A percentile compares a stretch with the other conserved stretches of the same genome.
phyloP scores from a whole-genome alignment of 2,797 vertebrate genomes.

The Liparis tanakae region DNA sequence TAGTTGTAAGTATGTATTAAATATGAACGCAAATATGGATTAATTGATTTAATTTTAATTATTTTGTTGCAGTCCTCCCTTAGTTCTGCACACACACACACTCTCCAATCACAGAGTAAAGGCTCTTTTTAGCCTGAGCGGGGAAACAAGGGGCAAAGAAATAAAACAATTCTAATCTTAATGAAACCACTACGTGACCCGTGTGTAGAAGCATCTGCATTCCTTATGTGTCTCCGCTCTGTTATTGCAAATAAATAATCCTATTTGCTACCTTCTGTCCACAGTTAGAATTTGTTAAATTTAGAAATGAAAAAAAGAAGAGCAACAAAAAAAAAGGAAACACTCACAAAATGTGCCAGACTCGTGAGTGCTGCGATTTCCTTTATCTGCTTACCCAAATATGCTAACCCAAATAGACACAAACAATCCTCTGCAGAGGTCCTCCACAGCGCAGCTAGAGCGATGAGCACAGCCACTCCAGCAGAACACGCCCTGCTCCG shows the following conservation, averaged over 20 bases:
- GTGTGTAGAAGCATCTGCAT: not conserved
- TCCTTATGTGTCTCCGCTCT: not conserved
- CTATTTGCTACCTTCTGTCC: not conserved
- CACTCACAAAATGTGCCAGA: not conserved
- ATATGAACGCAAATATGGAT: not conserved
- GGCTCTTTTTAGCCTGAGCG: not conserved
- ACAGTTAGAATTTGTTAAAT: not conserved
- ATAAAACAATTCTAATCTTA: not conserved
- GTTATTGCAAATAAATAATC: not conserved
- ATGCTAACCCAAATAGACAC: not conserved
- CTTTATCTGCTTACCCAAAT: not conserved
- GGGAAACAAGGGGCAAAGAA: not conserved
- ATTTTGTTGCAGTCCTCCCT: not conserved
- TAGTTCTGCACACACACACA: not conserved
- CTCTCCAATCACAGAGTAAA: not conserved
- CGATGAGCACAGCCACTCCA: conserved; percentile 4
- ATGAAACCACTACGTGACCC: not conserved
- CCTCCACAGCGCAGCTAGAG: conserved; percentile 10
- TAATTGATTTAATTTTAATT: not conserved
- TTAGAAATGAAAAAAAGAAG: not conserved
- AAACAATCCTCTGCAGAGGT: not conserved
- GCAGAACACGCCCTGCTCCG: conserved; percentile 22
- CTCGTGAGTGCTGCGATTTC: not conserved
- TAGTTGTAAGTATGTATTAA: not conserved
- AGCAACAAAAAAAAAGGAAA: not conserved